Conservation (phyloP, 2,888 invertebrate species). For the Mimas tiliae region DNA sequence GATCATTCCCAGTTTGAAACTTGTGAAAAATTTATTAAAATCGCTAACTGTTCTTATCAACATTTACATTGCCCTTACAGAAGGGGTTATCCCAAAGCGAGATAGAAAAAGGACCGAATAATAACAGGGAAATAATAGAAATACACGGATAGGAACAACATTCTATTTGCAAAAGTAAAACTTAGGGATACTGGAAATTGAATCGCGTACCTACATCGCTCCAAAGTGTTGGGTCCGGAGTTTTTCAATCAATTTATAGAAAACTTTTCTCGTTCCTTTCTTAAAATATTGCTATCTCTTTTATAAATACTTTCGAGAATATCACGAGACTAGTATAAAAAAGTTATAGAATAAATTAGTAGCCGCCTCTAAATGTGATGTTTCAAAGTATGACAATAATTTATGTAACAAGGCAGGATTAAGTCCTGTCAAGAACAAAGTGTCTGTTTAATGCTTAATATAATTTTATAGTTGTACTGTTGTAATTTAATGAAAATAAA, state of each 20-base stretch:
- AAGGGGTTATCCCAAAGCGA: constrained; percentile 19
- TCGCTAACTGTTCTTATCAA: neutral
- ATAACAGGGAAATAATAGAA: constrained; percentile 31
- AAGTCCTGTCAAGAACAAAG: too few relatives aligned
- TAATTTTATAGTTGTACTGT: too few relatives aligned
- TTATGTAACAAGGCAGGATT: too few relatives aligned
- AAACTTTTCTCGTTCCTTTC: neutral
- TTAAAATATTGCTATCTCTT: constrained; percentile 7
- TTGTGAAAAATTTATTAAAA: too few relatives aligned
- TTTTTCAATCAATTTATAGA: constrained; percentile 18
- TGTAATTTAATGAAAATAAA: too few relatives aligned
- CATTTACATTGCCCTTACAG: neutral
- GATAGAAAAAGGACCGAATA: constrained; percentile 20
- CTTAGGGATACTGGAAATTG: constrained; percentile 28
- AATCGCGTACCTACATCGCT: constrained; percentile 26
- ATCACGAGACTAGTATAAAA: neutral
- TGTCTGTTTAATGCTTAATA: too few relatives aligned
- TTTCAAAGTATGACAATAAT: too few relatives aligned
- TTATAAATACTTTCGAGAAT: constrained; percentile 1
- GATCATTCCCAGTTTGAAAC: too few relatives aligned
- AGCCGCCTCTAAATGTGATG: too few relatives aligned
- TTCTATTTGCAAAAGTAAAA: constrained; percentile 27
- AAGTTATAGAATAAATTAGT: too few relatives aligned
- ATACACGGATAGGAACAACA: constrained; percentile 23
- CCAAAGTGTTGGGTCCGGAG: constrained; percentile 18